A percentile compares a stretch with the other conserved stretches of the same genome.
Evolutionary conservation across 2,888 invertebrate genomes (phyloP).

Genomic region (Andrena dorsata): DNA sequence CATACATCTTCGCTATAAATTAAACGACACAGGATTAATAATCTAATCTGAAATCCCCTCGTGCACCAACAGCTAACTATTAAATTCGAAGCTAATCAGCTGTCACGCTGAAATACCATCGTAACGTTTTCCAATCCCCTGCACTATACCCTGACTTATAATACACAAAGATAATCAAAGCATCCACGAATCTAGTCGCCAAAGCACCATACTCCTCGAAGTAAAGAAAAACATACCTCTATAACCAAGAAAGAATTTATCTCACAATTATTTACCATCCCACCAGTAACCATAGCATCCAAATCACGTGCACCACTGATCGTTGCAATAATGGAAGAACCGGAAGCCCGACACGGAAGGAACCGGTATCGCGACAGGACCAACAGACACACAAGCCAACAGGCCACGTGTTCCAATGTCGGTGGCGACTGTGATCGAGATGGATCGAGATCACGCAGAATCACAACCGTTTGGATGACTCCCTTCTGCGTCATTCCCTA

Average conservation of each 20-base stretch:
- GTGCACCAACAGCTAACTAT: too few relatives aligned
- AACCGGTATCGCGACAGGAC: slow-evolving; percentile 13
- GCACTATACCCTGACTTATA: too few relatives aligned
- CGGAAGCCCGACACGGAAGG: background rate
- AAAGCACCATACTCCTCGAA: too few relatives aligned
- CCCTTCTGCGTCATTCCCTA: background rate
- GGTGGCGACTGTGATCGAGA: background rate
- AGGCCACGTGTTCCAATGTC: slow-evolving; percentile 44
- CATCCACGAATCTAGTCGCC: too few relatives aligned
- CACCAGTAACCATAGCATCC: background rate
- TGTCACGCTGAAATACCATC: too few relatives aligned
- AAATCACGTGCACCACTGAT: background rate
- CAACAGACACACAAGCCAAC: slow-evolving; percentile 25
- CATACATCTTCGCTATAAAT: background rate
- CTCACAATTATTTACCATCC: background rate
- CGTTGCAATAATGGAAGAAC: background rate
- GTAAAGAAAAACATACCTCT: too few relatives aligned
- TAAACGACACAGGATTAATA: background rate
- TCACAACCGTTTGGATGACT: background rate
- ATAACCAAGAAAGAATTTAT: background rate
- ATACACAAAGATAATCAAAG: too few relatives aligned
- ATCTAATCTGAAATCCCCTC: too few relatives aligned
- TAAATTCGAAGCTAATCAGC: too few relatives aligned
- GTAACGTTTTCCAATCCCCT: too few relatives aligned
- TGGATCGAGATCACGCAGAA: background rate